A percentile compares a stretch with the other conserved stretches of the same genome.
Conservation (phyloP, 92 coral and sea anemone genomes). For the Chrysogorgia sp. region DNA sequence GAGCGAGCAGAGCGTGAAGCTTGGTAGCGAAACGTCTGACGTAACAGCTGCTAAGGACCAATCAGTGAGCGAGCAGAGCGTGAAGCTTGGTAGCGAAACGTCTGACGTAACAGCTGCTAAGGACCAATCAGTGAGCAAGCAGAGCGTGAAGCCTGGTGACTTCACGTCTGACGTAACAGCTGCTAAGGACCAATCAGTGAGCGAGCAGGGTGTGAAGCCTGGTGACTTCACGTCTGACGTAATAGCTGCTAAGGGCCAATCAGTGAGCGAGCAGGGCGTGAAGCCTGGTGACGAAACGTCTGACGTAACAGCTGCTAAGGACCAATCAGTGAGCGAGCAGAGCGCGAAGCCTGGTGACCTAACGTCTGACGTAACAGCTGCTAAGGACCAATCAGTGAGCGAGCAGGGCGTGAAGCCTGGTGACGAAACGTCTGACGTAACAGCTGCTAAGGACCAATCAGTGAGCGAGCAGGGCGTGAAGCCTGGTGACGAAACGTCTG, state of each 20-base stretch:
- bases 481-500: conserved; percentile 26
- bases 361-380: not conserved
- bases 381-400: conserved; percentile 9
- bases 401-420: conserved; percentile 15
- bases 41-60: not conserved
- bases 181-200: conserved; percentile 8
- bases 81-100: conserved; percentile 11
- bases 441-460: not conserved
- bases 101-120: conserved; percentile 3
- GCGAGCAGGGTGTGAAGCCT: conserved; percentile 14
- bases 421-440: conserved; percentile 7
- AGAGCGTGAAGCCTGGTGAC: conserved; percentile 12
- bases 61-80: conserved; percentile 1
- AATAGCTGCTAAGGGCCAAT: not conserved
- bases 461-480: conserved; percentile 8
- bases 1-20: conserved; percentile 1
- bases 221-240: conserved; percentile 12
- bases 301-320: conserved; percentile 3
- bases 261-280: conserved; percentile 3
- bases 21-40: conserved; percentile 15
- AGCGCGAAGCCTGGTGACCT: conserved; percentile 14
- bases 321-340: conserved; percentile 1
- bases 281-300: conserved; percentile 23
- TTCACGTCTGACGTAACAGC: not conserved
- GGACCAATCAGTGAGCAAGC: conserved; percentile 3